Percentiles rank a stretch among this genome's conserved stretches.
These are phyloP conservation scores for Ceratotherium simum DNA, from an alignment of 2,113 vertebrate species.

Conservation along the genomic window DNA sequence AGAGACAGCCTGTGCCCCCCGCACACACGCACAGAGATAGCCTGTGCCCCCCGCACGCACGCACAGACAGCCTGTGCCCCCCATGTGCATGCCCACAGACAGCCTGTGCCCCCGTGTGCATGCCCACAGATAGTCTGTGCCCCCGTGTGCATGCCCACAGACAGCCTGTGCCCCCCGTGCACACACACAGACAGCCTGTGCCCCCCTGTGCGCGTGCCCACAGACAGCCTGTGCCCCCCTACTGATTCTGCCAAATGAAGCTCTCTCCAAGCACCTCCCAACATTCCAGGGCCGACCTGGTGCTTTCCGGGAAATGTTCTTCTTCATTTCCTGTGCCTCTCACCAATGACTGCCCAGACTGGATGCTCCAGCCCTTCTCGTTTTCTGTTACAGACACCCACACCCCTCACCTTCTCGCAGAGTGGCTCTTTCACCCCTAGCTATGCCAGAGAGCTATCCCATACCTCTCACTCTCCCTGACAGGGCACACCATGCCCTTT, in stretches of 20 bases:
- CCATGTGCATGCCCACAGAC: too few species aligned
- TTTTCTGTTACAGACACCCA: neutral
- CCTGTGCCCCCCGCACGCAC: too few species aligned
- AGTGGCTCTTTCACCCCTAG: neutral
- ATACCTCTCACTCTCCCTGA: neutral
- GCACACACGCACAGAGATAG: too few species aligned
- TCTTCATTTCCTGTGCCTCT: neutral
- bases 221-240: neutral
- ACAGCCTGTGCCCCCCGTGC: too few species aligned
- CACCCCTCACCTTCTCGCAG: neutral
- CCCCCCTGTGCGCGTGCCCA: neutral
- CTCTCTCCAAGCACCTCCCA: neutral
- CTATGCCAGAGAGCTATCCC: neutral
- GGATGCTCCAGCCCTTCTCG: too few species aligned
- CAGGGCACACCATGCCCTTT: neutral
- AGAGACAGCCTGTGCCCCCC: too few species aligned
- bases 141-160: too few species aligned
- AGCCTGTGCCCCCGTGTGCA: too few species aligned
- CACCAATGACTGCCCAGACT: rapidly evolving
- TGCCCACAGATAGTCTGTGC: too few species aligned
- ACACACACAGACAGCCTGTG: neutral
- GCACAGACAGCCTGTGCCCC: too few species aligned
- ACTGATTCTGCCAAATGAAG: rapidly evolving
- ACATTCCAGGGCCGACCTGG: neutral
- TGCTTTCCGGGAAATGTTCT: neutral